These are phyloP conservation scores for Cephus nigrinus DNA, from an alignment of 2,888 invertebrate species.

Conservation along the genomic window DNA sequence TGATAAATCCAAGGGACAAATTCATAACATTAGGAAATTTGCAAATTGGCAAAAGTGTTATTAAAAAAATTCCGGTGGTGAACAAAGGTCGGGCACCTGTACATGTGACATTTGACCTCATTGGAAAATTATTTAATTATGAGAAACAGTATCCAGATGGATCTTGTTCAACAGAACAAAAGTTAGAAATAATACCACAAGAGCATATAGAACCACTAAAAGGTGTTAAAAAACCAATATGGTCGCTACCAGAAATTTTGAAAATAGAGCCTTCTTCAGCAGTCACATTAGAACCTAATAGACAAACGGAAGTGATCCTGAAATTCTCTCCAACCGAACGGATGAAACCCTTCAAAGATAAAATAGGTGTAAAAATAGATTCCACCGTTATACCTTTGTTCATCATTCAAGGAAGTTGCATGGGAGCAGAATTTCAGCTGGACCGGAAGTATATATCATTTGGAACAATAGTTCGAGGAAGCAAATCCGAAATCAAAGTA, in stretches of 20 bases:
- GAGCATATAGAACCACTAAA: conserved; percentile 13
- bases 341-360: conserved; percentile 56
- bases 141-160: conserved; percentile 19
- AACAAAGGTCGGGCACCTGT: conserved; percentile 71
- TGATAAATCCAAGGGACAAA: conserved; percentile 61
- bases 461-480: conserved; percentile 68
- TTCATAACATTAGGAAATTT: conserved; percentile 62
- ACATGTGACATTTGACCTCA: conserved; percentile 69
- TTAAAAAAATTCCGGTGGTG: conserved; percentile 70
- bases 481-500: conserved; percentile 63
- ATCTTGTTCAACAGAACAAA: conserved; percentile 27
- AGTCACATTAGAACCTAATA: conserved; percentile 52
- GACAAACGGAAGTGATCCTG: conserved; percentile 56
- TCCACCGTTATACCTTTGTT: conserved; percentile 68
- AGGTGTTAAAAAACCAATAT: conserved; percentile 1
- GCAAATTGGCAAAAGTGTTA: conserved; percentile 67
- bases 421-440: conserved; percentile 68
- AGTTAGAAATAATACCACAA: conserved; percentile 23
- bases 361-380: conserved; percentile 68
- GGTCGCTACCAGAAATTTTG: conserved; percentile 38
- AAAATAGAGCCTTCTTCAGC: conserved; percentile 53
- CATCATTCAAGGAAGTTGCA: conserved; percentile 68
- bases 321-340: conserved; percentile 59
- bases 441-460: conserved; percentile 68
- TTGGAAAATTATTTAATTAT: conserved; percentile 65